phyloP scores from a whole-genome alignment of 2,113 vertebrate species.

The Brachionichthys hirsutus region DNA sequence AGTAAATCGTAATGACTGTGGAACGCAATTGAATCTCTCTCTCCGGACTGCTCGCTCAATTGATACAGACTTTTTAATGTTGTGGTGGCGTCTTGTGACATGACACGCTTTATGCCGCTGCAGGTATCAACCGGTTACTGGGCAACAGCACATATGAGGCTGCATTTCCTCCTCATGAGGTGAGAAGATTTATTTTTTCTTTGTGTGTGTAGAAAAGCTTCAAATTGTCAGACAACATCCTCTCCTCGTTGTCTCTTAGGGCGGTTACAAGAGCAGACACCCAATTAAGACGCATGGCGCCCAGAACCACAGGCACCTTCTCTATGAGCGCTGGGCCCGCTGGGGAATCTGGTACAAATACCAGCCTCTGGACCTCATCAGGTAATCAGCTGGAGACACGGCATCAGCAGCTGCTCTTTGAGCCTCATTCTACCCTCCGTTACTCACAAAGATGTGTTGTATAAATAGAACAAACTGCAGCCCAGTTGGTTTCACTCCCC shows the following conservation, averaged over 20 bases:
- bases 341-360: slow-evolving; percentile 99
- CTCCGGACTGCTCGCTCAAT: not conserved
- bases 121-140: slow-evolving; percentile 93
- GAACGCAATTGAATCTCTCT: slow-evolving; percentile 23
- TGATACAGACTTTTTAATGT: slow-evolving; percentile 15
- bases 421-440: slow-evolving; percentile 7
- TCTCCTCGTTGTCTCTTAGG: slow-evolving; percentile 72
- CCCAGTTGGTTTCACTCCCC: slow-evolving; percentile 1
- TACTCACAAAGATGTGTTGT: not conserved
- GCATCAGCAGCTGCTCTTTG: not conserved
- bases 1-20: slow-evolving; percentile 25
- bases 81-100: not conserved
- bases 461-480: slow-evolving; percentile 2
- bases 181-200: slow-evolving; percentile 51
- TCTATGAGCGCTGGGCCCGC: slow-evolving; percentile 97
- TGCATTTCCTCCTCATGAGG: slow-evolving; percentile 98
- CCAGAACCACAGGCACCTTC: slow-evolving; percentile 93
- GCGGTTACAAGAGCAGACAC: slow-evolving; percentile 93
- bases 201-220: not conserved
- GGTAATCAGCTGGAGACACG: slow-evolving; percentile 71
- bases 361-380: slow-evolving; percentile 96
- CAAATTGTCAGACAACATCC: not conserved
- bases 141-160: slow-evolving; percentile 95
- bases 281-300: slow-evolving; percentile 95
- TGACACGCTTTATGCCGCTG: slow-evolving; percentile 29